A percentile compares a stretch with the other conserved stretches of the same genome.
Conservation (phyloP, 1,140 invertebrate genomes). For the Megalopta genalis region DNA sequence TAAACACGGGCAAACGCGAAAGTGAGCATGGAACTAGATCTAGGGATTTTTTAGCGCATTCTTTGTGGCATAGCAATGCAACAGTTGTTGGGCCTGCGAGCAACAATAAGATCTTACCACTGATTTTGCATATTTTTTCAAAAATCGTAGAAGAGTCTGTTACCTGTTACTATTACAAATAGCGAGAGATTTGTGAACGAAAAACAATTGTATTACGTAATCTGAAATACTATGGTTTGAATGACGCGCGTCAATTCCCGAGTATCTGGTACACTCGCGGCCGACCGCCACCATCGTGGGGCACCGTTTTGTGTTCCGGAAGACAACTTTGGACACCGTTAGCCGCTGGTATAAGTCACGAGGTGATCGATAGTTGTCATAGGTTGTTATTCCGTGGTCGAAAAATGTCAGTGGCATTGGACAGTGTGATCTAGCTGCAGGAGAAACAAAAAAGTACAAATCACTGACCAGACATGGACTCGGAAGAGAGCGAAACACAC, state of each 20-base stretch:
- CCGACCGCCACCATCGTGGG: too few relatives aligned
- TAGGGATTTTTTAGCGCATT: not conserved
- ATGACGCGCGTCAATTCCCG: too few relatives aligned
- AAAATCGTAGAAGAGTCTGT: too few relatives aligned
- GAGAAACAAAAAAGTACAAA: constrained; percentile 3
- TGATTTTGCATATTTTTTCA: too few relatives aligned
- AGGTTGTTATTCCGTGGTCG: not conserved
- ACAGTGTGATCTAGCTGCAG: not conserved
- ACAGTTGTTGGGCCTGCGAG: not conserved
- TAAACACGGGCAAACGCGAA: not conserved
- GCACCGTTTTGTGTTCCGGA: too few relatives aligned
- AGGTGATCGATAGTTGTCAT: constrained; percentile 16
- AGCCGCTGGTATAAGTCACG: too few relatives aligned
- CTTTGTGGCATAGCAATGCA: not conserved
- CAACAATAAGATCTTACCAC: not conserved
- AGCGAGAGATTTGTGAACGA: too few relatives aligned
- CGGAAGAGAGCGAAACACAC: constrained; percentile 45
- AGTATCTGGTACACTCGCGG: too few relatives aligned
- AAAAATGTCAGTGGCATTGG: not conserved
- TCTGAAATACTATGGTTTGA: too few relatives aligned
- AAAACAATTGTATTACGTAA: too few relatives aligned
- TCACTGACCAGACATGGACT: constrained; percentile 51
- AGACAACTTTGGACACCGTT: too few relatives aligned
- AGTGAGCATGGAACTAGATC: not conserved
- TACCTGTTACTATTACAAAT: not conserved